phyloP scores from a whole-genome alignment of 2,797 vertebrate genomes.

The Philypnodon macrostomus region DNA sequence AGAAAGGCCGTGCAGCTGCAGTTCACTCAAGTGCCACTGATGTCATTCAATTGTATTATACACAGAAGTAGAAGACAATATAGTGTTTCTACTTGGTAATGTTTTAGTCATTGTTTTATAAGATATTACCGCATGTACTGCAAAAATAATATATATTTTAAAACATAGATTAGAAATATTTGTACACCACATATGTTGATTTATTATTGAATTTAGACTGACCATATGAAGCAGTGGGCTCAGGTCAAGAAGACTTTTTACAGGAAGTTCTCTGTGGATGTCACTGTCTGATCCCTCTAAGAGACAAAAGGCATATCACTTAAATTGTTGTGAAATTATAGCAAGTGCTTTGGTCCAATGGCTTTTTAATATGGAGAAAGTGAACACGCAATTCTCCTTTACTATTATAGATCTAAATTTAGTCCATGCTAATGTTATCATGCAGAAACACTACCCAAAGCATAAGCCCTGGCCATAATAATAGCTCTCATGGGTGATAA shows the following conservation, averaged over 20 bases:
- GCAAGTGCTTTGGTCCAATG: slow-evolving; percentile 24
- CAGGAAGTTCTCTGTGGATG: slow-evolving; percentile 49
- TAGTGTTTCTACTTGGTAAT: no score
- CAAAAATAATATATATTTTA: no score
- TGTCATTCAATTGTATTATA: background rate
- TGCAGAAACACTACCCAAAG: background rate
- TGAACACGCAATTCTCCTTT: background rate
- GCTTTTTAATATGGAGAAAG: slow-evolving; percentile 27
- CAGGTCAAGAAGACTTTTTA: slow-evolving; percentile 24
- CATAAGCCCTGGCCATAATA: slow-evolving; percentile 16
- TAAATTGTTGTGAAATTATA: slow-evolving; percentile 42
- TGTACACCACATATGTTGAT: background rate
- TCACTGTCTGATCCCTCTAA: slow-evolving; percentile 19
- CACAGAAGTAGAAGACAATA: no score
- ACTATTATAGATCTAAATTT: background rate
- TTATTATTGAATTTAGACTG: slow-evolving; percentile 10
- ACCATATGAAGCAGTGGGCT: slow-evolving; percentile 16
- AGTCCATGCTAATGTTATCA: background rate
- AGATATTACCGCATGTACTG: no score
- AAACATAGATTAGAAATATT: no score
- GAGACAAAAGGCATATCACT: slow-evolving; percentile 42
- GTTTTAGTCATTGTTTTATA: no score
- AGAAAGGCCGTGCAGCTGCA: no score
- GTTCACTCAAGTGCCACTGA: background rate
- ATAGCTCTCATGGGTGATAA: slow-evolving; percentile 4